Conservation (phyloP, 2,113 vertebrate genomes). For the Passer domesticus region DNA sequence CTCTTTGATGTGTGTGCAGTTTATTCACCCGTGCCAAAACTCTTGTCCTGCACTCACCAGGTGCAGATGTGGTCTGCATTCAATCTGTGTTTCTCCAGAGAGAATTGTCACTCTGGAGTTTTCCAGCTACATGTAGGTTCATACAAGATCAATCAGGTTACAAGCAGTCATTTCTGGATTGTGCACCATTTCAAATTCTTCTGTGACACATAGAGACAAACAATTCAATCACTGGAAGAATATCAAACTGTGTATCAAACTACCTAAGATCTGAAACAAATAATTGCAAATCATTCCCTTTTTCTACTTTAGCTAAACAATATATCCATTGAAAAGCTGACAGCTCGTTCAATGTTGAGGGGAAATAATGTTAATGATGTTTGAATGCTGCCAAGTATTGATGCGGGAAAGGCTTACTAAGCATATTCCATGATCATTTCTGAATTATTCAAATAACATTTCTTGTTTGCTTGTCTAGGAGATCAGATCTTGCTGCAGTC, state of each 20-base stretch:
- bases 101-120: background rate
- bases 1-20: background rate
- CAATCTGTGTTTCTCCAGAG: background rate
- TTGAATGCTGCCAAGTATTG: slow-evolving; percentile 4
- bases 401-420: background rate
- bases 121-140: background rate
- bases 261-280: slow-evolving; percentile 6
- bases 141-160: background rate
- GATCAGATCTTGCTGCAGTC: background rate
- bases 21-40: background rate
- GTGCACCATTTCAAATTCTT: background rate
- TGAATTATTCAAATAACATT: background rate
- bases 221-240: slow-evolving; percentile 1
- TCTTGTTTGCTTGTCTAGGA: background rate
- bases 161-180: background rate
- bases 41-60: background rate
- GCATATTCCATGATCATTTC: background rate
- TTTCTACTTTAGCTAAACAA: background rate
- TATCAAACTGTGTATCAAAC: background rate
- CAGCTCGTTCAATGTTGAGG: background rate
- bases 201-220: background rate
- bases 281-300: background rate
- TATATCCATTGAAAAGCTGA: slow-evolving; percentile 18
- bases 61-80: background rate
- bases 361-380: background rate